Evolutionary conservation across 2,113 vertebrate genomes (phyloP).

Genomic region (Xerus inauris): DNA sequence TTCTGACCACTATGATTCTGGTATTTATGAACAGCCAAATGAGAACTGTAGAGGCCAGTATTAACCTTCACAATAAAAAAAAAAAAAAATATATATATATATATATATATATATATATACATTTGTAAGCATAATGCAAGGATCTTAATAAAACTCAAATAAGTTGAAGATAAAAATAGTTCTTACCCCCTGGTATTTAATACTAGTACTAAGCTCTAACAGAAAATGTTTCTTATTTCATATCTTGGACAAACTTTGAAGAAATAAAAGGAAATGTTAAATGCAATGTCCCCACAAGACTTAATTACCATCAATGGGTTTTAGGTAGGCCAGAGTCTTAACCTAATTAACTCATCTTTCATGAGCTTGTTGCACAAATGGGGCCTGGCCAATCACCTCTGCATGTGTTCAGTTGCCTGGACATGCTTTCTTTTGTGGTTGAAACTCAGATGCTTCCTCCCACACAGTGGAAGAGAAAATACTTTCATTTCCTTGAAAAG

Average conservation of each 20-base stretch:
- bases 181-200: not conserved
- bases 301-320: conserved; percentile 22
- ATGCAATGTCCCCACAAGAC: not conserved
- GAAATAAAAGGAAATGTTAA: conserved; percentile 45
- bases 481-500: conserved; percentile 70
- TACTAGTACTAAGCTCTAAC: not conserved
- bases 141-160: conserved; percentile 14
- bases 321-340: conserved; percentile 44
- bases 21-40: not conserved
- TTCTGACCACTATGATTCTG: not conserved
- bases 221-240: conserved; percentile 27
- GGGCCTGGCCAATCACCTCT: conserved; percentile 22
- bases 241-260: conserved; percentile 48
- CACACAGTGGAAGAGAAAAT: conserved; percentile 46
- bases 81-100: too few species aligned
- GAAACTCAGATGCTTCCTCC: conserved; percentile 71
- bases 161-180: conserved; percentile 8
- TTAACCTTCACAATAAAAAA: conserved; percentile 9
- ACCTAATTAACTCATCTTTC: conserved; percentile 57
- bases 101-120: too few species aligned
- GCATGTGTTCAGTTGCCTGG: conserved; percentile 12
- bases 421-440: conserved; percentile 68
- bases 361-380: conserved; percentile 1
- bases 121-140: not conserved
- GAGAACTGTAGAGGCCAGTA: not conserved